phyloP scores from a whole-genome alignment of 2,113 vertebrate species.

The Deroptyus accipitrinus region DNA sequence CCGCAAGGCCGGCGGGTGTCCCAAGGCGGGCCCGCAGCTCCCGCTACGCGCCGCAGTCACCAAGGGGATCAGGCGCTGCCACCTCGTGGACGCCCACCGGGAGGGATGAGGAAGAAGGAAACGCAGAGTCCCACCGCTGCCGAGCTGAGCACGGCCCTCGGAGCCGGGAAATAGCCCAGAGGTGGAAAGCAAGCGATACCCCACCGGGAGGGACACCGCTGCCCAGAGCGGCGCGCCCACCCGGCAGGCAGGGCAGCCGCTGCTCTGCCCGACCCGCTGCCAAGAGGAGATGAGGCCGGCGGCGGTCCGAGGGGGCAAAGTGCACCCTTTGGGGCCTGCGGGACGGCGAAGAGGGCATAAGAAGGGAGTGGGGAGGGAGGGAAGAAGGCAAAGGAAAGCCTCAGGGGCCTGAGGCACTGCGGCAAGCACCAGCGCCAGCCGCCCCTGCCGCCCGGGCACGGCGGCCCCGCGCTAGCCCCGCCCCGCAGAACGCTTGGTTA shows the following conservation, averaged over 20 bases:
- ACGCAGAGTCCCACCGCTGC: background rate
- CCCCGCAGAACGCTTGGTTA: background rate
- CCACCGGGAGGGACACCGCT: rapidly evolving
- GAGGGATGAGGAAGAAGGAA: rapidly evolving
- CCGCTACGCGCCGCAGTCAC: rapidly evolving
- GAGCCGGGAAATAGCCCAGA: background rate
- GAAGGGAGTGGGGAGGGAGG: rapidly evolving
- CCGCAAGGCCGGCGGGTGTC: rapidly evolving
- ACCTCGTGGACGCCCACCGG: background rate
- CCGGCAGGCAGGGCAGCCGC: background rate
- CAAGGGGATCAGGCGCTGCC: rapidly evolving
- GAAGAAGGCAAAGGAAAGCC: no score
- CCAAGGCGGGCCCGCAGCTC: rapidly evolving
- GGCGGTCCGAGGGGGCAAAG: rapidly evolving
- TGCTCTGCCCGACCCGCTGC: rapidly evolving
- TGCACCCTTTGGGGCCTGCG: background rate
- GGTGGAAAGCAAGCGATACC: rapidly evolving
- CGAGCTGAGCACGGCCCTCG: no score
- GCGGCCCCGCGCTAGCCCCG: rapidly evolving
- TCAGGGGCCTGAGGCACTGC: rapidly evolving
- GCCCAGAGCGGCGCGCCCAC: background rate
- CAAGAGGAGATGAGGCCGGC: no score
- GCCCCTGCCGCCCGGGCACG: rapidly evolving
- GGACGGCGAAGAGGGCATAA: background rate
- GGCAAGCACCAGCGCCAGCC: rapidly evolving